Evolutionary conservation across 1,140 invertebrate genomes (phyloP).

Genomic region (Grapholita molesta): DNA sequence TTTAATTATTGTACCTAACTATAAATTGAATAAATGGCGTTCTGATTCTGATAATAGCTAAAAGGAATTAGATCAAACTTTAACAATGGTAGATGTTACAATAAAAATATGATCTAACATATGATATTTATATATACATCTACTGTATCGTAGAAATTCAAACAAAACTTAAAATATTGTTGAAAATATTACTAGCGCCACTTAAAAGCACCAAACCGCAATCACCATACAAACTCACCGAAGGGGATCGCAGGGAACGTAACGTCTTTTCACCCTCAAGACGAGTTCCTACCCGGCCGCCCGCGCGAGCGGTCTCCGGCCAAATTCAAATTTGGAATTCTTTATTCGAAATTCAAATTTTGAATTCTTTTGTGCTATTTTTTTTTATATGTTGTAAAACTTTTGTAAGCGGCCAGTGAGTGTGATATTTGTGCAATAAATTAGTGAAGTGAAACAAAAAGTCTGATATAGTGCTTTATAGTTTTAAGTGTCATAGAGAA

Average conservation of each 20-base stretch:
- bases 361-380: conserved; percentile 12
- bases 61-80: no score
- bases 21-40: no score
- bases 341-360: conserved; percentile 19
- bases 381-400: conserved; percentile 23
- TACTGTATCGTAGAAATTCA: no score
- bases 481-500: not conserved
- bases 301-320: conserved; percentile 53
- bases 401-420: conserved; percentile 4
- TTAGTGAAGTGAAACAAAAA: conserved; percentile 22
- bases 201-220: conserved; percentile 45
- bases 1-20: no score
- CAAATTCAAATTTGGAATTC: conserved; percentile 48
- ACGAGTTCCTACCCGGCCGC: conserved; percentile 71
- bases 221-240: conserved; percentile 55
- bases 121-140: no score
- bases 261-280: conserved; percentile 73
- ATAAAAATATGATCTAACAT: no score
- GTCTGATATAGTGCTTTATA: conserved; percentile 22
- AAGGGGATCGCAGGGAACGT: conserved; percentile 64
- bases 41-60: no score
- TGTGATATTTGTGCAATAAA: conserved; percentile 16
- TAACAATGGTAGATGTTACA: no score
- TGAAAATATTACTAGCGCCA: conserved; percentile 31
- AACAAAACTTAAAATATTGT: not conserved